phyloP scores from a whole-genome alignment of 2,888 invertebrate genomes.

The Cantharis nigra region DNA sequence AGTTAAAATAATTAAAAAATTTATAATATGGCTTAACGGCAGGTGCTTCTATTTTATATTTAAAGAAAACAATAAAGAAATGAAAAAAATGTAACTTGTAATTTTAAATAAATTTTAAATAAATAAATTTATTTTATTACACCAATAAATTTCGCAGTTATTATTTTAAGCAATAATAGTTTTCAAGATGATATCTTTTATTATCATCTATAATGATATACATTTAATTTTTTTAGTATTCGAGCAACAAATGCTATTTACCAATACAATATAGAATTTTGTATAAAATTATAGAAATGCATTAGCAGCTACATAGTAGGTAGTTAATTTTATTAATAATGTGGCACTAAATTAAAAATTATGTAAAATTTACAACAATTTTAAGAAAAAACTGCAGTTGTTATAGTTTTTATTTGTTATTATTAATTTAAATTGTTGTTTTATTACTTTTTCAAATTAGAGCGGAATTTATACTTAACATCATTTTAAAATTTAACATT shows the following conservation, averaged over 20 bases:
- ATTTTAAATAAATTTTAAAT: neutral
- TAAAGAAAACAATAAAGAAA: neutral
- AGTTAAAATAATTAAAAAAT: slow-evolving; percentile 8
- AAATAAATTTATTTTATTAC: neutral
- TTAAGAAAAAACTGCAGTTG: neutral
- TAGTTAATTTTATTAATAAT: neutral
- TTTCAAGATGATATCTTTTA: neutral
- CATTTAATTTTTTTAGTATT: neutral
- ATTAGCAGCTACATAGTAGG: neutral
- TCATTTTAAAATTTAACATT: no score
- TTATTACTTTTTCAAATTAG: no score
- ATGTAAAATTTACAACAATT: neutral
- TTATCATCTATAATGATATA: neutral
- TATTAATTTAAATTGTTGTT: neutral
- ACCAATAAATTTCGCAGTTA: neutral
- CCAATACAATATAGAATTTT: neutral
- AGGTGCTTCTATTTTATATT: slow-evolving; percentile 8
- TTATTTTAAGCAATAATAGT: neutral
- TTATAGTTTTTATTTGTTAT: neutral
- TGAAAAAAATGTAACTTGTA: neutral
- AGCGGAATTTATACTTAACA: no score
- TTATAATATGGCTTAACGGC: neutral
- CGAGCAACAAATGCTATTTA: neutral
- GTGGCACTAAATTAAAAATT: neutral
- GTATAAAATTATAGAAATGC: neutral